phyloP scores from a whole-genome alignment of 2,888 invertebrate genomes.

The Parascotia fuliginaria region DNA sequence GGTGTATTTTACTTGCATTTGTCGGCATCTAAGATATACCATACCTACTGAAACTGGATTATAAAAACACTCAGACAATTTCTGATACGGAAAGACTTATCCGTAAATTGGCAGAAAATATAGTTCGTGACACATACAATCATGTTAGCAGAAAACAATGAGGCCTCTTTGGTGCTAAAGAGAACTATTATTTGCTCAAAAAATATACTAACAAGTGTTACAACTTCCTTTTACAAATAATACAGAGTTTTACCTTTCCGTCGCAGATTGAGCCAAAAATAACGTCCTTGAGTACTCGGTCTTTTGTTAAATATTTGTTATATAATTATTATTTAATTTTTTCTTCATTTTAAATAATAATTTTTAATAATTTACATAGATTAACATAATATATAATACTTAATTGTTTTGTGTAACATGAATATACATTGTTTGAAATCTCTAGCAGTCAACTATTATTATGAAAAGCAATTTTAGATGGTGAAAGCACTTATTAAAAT shows the following conservation, averaged over 20 bases:
- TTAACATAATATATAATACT: slow-evolving; percentile 20
- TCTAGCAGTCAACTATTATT: background rate
- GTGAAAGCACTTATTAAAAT: no score
- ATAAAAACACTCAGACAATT: no score
- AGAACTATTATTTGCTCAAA: slow-evolving; percentile 5
- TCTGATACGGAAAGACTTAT: no score
- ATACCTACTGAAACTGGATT: background rate
- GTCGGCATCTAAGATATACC: background rate
- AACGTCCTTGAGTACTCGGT: slow-evolving; percentile 39
- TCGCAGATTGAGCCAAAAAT: slow-evolving; percentile 7
- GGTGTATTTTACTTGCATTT: background rate
- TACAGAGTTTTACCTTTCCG: background rate
- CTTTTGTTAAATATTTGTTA: slow-evolving; percentile 21
- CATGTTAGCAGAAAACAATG: no score
- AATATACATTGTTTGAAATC: slow-evolving; percentile 12
- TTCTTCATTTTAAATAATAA: slow-evolving; percentile 8
- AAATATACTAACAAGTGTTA: slow-evolving; percentile 7
- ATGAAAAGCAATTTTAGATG: no score
- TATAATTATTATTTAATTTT: slow-evolving; percentile 16
- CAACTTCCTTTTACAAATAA: slow-evolving; percentile 16
- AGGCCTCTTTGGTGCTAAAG: slow-evolving; percentile 3
- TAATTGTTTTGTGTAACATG: slow-evolving; percentile 23
- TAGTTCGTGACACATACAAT: no score
- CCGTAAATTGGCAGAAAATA: no score
- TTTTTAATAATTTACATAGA: slow-evolving; percentile 31